Evolutionary conservation across 2,797 vertebrate genomes (phyloP), one percentile per base, ranked within the genome.

Genomic region (Centroberyx gerrardi): DNA sequence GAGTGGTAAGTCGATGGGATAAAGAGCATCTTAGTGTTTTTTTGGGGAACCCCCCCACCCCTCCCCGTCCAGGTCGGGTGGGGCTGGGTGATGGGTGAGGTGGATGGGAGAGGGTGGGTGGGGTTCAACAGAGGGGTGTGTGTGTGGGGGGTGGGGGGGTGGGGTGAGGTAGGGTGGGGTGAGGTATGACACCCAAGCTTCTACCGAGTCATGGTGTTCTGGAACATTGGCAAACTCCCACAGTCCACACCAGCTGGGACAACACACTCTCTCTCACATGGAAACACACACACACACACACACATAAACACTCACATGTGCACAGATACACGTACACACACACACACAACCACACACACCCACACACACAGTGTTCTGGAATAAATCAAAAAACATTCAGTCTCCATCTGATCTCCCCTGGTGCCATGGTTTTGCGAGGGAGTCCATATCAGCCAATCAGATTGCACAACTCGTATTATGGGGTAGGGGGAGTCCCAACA

Each of bases 401-500:
- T 33, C 52, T 67, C 31, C 15, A 46, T 72, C 7, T 63, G 66
- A 84, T 85, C 78, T 65, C 71, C 59, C 33, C 28, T 33, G 75
- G 59, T 78, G 70, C 72, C 64, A 13, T 3, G 36, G 49, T 29
- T 81, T 69, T 79, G 60, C 36, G 29, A 52, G 44, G 68, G 72
- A 78, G 70, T 65, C 56, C 1, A 74, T 28, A 10, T 66, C 62
- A 49, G 59, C 76, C 78, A 82, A 78, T 87, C 52, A 2, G 56
- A 85, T 62, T 48, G 55, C 64, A 71, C 59, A 63, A 59, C 48
- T 68, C 54, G 76, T 74, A 82, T 81, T 80, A 36, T 51, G 55
- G 52, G 62, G 49, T 22, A 48, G 82, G 82, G 82, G 89, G 87
- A 90, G 72, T 87, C 84, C 87, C 82, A 36, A 54, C 58, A 44